Evolutionary conservation across 2,113 vertebrate genomes (phyloP).

Genomic region (Ptyas mucosa): DNA sequence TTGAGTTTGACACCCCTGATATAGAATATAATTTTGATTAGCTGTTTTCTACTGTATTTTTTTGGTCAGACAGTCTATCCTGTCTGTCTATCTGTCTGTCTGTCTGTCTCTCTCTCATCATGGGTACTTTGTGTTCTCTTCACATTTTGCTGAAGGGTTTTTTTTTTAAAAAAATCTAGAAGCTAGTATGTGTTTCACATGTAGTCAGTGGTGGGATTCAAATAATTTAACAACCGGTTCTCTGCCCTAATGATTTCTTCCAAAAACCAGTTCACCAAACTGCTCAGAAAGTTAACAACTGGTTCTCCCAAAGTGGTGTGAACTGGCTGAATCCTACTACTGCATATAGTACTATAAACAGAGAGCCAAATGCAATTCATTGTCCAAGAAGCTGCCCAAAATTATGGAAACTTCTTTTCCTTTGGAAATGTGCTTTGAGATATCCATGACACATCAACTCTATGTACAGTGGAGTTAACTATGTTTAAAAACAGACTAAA

Average conservation of each 20-base stretch:
- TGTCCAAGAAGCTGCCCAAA: background rate
- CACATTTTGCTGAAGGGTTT: background rate
- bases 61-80: background rate
- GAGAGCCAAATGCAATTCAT: background rate
- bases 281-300: too few relatives aligned
- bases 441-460: background rate
- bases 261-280: too few relatives aligned
- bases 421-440: background rate
- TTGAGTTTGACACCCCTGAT: background rate
- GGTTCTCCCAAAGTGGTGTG: too few relatives aligned
- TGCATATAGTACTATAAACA: background rate
- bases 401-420: background rate
- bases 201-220: too few relatives aligned
- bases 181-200: background rate
- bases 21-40: background rate
- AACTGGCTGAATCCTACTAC: too few relatives aligned
- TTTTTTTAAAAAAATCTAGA: background rate
- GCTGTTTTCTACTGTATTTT: background rate
- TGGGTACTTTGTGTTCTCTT: background rate
- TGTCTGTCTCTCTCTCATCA: background rate
- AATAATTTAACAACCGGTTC: too few relatives aligned
- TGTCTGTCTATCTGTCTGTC: too few relatives aligned
- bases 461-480: background rate
- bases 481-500: background rate
- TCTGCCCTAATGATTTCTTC: too few relatives aligned